Conservation (phyloP, 2,888 invertebrate species). For the Cryptocheilus praepositus region DNA sequence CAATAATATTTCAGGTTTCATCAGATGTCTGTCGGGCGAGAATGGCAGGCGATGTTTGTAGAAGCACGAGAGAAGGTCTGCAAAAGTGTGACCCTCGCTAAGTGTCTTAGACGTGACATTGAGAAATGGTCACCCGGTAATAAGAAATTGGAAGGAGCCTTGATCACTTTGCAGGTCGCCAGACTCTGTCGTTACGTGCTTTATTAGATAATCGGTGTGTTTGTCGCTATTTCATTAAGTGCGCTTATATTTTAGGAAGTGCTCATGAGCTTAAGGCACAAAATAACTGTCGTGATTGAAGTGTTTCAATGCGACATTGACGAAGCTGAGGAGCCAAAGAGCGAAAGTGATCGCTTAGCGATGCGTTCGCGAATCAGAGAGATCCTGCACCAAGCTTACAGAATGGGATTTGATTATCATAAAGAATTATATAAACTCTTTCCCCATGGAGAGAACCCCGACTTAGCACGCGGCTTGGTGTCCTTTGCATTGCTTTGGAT, state of each 20-base stretch:
- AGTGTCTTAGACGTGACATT: slow-evolving; percentile 83
- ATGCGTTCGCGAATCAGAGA: slow-evolving; percentile 83
- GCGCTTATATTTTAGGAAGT: slow-evolving; percentile 73
- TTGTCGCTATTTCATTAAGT: slow-evolving; percentile 4
- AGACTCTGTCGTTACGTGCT: slow-evolving; percentile 12
- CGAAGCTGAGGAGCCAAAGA: slow-evolving; percentile 76
- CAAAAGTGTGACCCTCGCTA: slow-evolving; percentile 88
- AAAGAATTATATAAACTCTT: slow-evolving; percentile 84
- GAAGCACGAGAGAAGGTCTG: slow-evolving; percentile 86
- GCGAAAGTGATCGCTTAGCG: slow-evolving; percentile 79
- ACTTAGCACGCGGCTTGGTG: slow-evolving; percentile 80
- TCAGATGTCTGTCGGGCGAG: slow-evolving; percentile 82
- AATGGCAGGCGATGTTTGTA: slow-evolving; percentile 87
- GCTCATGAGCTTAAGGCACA: slow-evolving; percentile 78
- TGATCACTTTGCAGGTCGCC: slow-evolving; percentile 77
- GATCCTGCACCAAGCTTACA: slow-evolving; percentile 90
- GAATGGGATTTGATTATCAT: slow-evolving; percentile 92
- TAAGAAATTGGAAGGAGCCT: slow-evolving; percentile 79
- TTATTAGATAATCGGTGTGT: slow-evolving; percentile 22
- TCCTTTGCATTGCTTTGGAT: slow-evolving; percentile 90
- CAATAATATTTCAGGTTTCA: slow-evolving; percentile 75
- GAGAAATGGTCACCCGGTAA: slow-evolving; percentile 77
- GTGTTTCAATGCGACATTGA: slow-evolving; percentile 78
- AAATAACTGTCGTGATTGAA: slow-evolving; percentile 78
- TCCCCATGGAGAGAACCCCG: slow-evolving; percentile 69